These are phyloP conservation scores for Diloba caeruleocephala DNA, from an alignment of 2,888 invertebrate species.

Conservation along the genomic window DNA sequence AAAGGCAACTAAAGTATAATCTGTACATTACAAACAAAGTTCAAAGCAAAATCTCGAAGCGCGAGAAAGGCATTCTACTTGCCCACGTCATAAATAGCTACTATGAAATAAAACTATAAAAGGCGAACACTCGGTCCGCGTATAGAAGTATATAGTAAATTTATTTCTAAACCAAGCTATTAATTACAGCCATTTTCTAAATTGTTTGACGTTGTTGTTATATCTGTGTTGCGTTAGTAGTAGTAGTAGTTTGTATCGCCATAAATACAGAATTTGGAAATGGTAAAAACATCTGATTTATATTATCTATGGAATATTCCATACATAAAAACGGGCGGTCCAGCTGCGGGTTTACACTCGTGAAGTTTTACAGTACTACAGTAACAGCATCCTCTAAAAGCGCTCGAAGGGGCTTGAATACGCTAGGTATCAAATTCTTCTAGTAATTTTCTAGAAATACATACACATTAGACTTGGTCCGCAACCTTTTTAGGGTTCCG, in stretches of 20 bases:
- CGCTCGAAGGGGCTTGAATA: too few relatives aligned
- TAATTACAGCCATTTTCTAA: slow-evolving; percentile 63
- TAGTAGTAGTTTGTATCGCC: slow-evolving; percentile 4
- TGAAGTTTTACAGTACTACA: too few relatives aligned
- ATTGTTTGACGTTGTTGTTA: slow-evolving; percentile 50
- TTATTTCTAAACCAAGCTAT: slow-evolving; percentile 60
- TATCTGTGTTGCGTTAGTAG: slow-evolving; percentile 50
- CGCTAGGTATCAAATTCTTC: too few relatives aligned
- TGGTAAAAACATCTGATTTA: not conserved
- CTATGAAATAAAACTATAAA: slow-evolving; percentile 50
- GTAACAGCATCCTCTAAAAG: too few relatives aligned
- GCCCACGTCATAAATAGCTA: slow-evolving; percentile 52
- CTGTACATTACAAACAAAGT: slow-evolving; percentile 16
- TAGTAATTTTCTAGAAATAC: too few relatives aligned
- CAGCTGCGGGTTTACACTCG: too few relatives aligned
- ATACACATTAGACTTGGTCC: too few relatives aligned
- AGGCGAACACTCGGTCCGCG: slow-evolving; percentile 25
- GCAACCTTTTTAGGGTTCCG: too few relatives aligned
- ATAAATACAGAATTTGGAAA: slow-evolving; percentile 5
- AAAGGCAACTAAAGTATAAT: slow-evolving; percentile 11
- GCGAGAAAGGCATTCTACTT: slow-evolving; percentile 35
- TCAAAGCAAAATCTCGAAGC: slow-evolving; percentile 29
- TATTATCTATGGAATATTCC: not conserved
- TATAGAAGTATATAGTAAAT: slow-evolving; percentile 46
- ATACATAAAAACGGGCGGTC: not conserved